Evolutionary conservation across 2,113 vertebrate species (phyloP).

Genomic region (Proterorhinus semilunaris): DNA sequence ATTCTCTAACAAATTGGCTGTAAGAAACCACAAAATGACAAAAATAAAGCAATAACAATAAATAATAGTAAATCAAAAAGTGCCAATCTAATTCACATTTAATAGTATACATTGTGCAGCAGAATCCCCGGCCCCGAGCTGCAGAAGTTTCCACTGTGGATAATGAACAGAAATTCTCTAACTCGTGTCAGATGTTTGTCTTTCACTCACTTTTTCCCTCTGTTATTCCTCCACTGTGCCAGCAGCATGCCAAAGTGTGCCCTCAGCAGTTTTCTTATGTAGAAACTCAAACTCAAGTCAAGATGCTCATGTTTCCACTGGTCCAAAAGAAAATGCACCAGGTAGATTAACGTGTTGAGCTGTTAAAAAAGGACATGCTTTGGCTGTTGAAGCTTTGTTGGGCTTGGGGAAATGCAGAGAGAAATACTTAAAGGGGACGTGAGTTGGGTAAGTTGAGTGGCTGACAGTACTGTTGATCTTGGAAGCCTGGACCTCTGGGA

Average conservation of each 20-base stretch:
- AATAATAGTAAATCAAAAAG: background rate
- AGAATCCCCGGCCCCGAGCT: slow-evolving; percentile 29
- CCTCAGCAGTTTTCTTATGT: slow-evolving; percentile 66
- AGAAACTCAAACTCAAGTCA: slow-evolving; percentile 52
- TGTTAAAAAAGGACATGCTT: slow-evolving; percentile 18
- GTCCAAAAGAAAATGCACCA: slow-evolving; percentile 43
- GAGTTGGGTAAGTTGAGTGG: slow-evolving; percentile 43
- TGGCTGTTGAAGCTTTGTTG: background rate
- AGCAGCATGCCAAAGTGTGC: slow-evolving; percentile 61
- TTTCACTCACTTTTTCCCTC: slow-evolving; percentile 43
- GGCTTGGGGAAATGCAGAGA: slow-evolving; percentile 1
- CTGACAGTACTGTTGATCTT: slow-evolving; percentile 67
- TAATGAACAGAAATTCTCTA: slow-evolving; percentile 63
- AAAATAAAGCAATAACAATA: background rate
- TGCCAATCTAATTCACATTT: background rate
- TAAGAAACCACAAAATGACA: background rate
- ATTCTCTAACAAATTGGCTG: background rate
- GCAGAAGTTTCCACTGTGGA: slow-evolving; percentile 58
- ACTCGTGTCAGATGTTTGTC: slow-evolving; percentile 70
- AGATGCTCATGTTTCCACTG: slow-evolving; percentile 43
- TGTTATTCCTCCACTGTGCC: slow-evolving; percentile 54
- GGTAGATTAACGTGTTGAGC: slow-evolving; percentile 35
- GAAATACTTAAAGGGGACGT: slow-evolving; percentile 21
- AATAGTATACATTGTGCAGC: background rate
- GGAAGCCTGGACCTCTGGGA: slow-evolving; percentile 46